Percentiles rank a stretch among this genome's conserved stretches.
These are phyloP conservation scores for Microhierax caerulescens DNA, from an alignment of 2,797 vertebrate genomes.

Conservation along the genomic window DNA sequence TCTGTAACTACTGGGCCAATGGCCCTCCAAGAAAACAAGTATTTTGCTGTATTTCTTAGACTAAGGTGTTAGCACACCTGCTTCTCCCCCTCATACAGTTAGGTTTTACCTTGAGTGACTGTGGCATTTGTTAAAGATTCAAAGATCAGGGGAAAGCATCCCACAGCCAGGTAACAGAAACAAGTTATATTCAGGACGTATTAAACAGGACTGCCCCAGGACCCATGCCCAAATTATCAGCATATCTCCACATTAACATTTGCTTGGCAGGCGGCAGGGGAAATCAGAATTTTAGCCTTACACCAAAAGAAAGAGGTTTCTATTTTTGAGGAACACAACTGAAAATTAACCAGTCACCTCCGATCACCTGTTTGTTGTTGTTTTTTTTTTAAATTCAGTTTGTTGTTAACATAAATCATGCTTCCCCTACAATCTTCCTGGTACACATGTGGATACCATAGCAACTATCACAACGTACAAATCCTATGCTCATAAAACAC, in stretches of 20 bases:
- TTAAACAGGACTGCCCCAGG: not conserved
- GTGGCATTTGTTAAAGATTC: not conserved
- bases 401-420: conserved; percentile 50
- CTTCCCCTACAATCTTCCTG: not conserved
- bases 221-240: not conserved
- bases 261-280: accelerated
- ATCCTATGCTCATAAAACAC: conserved; percentile 37
- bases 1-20: not conserved
- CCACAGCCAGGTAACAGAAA: not conserved
- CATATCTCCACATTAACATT: not conserved
- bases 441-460: conserved; percentile 48
- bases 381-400: not conserved
- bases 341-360: conserved; percentile 10
- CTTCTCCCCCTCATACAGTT: not conserved
- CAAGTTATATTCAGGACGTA: not conserved
- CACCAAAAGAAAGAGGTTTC: not conserved
- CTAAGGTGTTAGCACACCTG: not conserved
- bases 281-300: not conserved
- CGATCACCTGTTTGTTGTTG: not conserved
- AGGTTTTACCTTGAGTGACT: not conserved
- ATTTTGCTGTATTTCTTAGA: not conserved
- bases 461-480: conserved; percentile 37
- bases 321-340: not conserved
- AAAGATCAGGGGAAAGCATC: not conserved
- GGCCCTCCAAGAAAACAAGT: not conserved